These are phyloP conservation scores for Argyresthia goedartella DNA, from an alignment of 2,888 invertebrate genomes.

Conservation along the genomic window DNA sequence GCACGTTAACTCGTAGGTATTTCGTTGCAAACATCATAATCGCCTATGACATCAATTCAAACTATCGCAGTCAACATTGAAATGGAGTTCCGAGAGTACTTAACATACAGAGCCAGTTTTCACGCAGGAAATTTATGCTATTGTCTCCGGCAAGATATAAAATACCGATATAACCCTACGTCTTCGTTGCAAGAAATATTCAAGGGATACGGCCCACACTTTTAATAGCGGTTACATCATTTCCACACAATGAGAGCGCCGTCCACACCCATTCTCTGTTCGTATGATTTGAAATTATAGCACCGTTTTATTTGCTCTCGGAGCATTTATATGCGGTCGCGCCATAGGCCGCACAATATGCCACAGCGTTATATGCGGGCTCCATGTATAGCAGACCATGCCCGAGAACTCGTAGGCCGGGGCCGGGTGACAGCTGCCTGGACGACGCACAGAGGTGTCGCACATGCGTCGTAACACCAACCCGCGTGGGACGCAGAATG, in stretches of 20 bases:
- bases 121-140: slow-evolving; percentile 63
- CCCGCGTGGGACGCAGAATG: slow-evolving; percentile 60
- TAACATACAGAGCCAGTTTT: slow-evolving; percentile 54
- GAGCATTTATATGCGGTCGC: slow-evolving; percentile 66
- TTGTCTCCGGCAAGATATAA: slow-evolving; percentile 67
- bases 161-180: slow-evolving; percentile 69
- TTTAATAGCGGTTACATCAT: slow-evolving; percentile 71
- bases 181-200: slow-evolving; percentile 70
- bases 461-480: slow-evolving; percentile 41
- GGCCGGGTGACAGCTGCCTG: slow-evolving; percentile 15
- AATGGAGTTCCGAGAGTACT: slow-evolving; percentile 46
- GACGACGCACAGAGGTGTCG: slow-evolving; percentile 35
- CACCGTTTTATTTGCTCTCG: slow-evolving; percentile 70
- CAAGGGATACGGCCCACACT: slow-evolving; percentile 70
- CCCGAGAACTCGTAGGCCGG: slow-evolving; percentile 21
- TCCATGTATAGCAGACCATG: slow-evolving; percentile 36
- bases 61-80: slow-evolving; percentile 33
- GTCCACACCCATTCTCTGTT: slow-evolving; percentile 72
- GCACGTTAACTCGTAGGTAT: slow-evolving; percentile 5
- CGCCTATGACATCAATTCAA: slow-evolving; percentile 22
- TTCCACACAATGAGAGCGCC: slow-evolving; percentile 71
- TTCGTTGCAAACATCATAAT: slow-evolving; percentile 27
- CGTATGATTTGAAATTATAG: slow-evolving; percentile 72
- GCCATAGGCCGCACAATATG: slow-evolving; percentile 47
- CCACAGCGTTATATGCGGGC: slow-evolving; percentile 60